These are phyloP conservation scores for Cheilosia variabilis DNA, from an alignment of 2,888 invertebrate genomes.

Conservation along the genomic window DNA sequence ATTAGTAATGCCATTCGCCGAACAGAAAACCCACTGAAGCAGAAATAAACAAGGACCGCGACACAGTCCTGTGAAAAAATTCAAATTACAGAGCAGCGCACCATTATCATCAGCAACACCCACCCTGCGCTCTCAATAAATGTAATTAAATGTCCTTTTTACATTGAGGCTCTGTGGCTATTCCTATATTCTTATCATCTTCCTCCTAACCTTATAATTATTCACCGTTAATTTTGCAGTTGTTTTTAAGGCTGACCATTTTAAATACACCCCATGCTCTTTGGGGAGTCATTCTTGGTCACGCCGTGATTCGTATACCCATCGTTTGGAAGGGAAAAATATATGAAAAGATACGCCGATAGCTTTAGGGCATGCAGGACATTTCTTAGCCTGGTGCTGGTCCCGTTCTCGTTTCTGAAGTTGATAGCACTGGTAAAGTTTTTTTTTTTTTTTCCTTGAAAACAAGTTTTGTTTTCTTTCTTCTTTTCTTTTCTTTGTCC, in stretches of 20 bases:
- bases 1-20: too few species aligned
- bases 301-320: not conserved
- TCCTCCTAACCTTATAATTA: conserved; percentile 33
- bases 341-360: conserved; percentile 18
- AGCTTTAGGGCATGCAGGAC: not conserved
- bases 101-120: not conserved
- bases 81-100: not conserved
- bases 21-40: too few species aligned
- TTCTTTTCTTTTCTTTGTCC: not conserved
- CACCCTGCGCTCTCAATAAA: conserved; percentile 27
- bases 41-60: too few species aligned
- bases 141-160: conserved; percentile 60
- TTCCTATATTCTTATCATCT: conserved; percentile 32
- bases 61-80: not conserved
- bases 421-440: conserved; percentile 8
- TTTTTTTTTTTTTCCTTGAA: not conserved
- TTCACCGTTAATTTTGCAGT: conserved; percentile 28
- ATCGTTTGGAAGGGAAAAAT: conserved; percentile 12
- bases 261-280: not conserved
- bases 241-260: conserved; percentile 18
- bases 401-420: not conserved
- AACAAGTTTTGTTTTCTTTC: conserved; percentile 3
- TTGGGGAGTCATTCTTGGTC: not conserved
- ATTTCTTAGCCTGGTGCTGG: not conserved
- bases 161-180: conserved; percentile 3